Evolutionary conservation across 2,888 invertebrate genomes (phyloP).

Genomic region (Orthonychiurus folsomi): DNA sequence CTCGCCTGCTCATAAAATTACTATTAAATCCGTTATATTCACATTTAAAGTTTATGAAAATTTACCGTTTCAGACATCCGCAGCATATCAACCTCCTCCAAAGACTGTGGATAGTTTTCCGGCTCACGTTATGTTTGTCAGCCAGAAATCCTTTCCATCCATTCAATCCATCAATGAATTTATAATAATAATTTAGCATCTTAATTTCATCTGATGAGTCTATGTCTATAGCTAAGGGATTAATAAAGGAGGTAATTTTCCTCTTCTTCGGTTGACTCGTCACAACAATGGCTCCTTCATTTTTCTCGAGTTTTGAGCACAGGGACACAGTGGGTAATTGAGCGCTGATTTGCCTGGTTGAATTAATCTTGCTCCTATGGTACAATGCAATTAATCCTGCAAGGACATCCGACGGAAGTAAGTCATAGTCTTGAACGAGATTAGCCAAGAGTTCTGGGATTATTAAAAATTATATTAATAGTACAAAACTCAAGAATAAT

Average conservation of each 20-base stretch:
- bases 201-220: background rate
- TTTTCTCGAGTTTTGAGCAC: background rate
- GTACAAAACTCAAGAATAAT: background rate
- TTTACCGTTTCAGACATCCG: no score
- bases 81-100: background rate
- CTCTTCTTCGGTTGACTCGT: background rate
- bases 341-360: background rate
- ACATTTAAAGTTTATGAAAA: no score
- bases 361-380: background rate
- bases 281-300: background rate
- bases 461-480: background rate
- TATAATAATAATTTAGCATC: background rate
- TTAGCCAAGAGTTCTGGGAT: background rate
- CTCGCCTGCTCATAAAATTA: background rate
- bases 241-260: background rate
- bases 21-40: no score
- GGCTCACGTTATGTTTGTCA: background rate
- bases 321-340: background rate
- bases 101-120: background rate
- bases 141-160: background rate
- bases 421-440: background rate
- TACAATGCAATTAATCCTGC: background rate
- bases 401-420: background rate
- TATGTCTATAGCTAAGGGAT: no score
- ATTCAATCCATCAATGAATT: background rate